Conservation (phyloP, 2,113 vertebrate species). For the Petrocephalus zakoni region DNA sequence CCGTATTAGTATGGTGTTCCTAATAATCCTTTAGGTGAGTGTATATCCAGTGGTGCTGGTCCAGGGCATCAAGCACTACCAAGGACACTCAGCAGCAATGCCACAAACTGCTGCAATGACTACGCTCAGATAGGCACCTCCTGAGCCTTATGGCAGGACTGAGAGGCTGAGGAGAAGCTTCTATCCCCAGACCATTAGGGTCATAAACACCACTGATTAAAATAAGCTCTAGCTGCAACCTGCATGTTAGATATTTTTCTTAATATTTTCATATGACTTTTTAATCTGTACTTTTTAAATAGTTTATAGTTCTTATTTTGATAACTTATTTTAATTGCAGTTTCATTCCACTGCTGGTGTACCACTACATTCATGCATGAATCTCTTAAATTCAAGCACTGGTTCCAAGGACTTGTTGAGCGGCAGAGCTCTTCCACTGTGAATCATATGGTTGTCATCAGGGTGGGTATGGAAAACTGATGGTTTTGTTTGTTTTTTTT, state of each 20-base stretch:
- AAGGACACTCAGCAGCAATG: not conserved
- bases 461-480: not conserved
- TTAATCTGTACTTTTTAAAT: not conserved
- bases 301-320: not conserved
- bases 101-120: not conserved
- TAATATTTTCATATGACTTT: not conserved
- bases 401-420: not conserved
- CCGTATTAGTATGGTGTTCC: too few species aligned
- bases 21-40: too few species aligned
- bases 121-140: not conserved
- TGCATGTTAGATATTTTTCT: not conserved
- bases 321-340: not conserved
- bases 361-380: not conserved
- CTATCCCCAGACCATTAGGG: not conserved
- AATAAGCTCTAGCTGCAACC: not conserved
- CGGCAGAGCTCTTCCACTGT: not conserved
- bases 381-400: not conserved
- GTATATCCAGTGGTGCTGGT: not conserved
- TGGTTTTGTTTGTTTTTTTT: not conserved
- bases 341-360: not conserved
- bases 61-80: not conserved
- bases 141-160: too few species aligned
- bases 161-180: not conserved
- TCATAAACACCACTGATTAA: not conserved
- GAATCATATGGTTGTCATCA: not conserved